Conservation (phyloP, 1,140 invertebrate species). For the Idris sp. region DNA sequence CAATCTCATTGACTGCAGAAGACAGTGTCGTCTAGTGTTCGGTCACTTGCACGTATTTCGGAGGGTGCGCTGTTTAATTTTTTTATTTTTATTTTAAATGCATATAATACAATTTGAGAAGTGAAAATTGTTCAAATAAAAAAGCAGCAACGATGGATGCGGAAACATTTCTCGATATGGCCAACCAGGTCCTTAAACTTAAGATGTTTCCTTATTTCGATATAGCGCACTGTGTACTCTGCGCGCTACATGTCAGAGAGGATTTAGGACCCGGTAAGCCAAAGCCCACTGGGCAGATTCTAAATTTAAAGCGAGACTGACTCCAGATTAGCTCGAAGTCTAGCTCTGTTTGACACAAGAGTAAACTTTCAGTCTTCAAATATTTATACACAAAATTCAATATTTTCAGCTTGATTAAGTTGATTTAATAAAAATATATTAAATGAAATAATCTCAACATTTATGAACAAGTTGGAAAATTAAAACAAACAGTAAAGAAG, state of each 20-base stretch:
- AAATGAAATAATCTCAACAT: too few relatives aligned
- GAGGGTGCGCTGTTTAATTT: slow-evolving; percentile 24
- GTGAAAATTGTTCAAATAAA: slow-evolving; percentile 16
- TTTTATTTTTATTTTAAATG: slow-evolving; percentile 38
- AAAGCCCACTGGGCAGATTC: slow-evolving; percentile 68
- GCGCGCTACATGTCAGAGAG: slow-evolving; percentile 94
- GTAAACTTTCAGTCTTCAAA: neutral
- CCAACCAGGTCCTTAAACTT: slow-evolving; percentile 98
- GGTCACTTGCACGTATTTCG: slow-evolving; percentile 36
- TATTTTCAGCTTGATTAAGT: too few relatives aligned
- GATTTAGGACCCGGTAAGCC: slow-evolving; percentile 93
- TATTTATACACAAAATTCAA: slow-evolving; percentile 11
- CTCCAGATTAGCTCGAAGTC: slow-evolving; percentile 59
- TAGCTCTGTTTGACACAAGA: slow-evolving; percentile 22
- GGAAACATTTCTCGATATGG: slow-evolving; percentile 97
- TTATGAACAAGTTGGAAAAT: too few relatives aligned
- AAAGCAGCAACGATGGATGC: slow-evolving; percentile 89
- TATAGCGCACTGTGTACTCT: slow-evolving; percentile 94
- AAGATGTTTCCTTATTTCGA: slow-evolving; percentile 99
- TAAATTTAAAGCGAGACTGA: slow-evolving; percentile 73
- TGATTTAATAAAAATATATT: too few relatives aligned
- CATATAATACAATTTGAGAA: slow-evolving; percentile 16
- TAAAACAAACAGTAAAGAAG: too few relatives aligned
- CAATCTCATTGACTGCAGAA: slow-evolving; percentile 20
- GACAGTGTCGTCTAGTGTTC: slow-evolving; percentile 29